These are phyloP conservation scores for Branchinecta sandiegonensis DNA, from an alignment of 2,888 invertebrate species.

Conservation along the genomic window DNA sequence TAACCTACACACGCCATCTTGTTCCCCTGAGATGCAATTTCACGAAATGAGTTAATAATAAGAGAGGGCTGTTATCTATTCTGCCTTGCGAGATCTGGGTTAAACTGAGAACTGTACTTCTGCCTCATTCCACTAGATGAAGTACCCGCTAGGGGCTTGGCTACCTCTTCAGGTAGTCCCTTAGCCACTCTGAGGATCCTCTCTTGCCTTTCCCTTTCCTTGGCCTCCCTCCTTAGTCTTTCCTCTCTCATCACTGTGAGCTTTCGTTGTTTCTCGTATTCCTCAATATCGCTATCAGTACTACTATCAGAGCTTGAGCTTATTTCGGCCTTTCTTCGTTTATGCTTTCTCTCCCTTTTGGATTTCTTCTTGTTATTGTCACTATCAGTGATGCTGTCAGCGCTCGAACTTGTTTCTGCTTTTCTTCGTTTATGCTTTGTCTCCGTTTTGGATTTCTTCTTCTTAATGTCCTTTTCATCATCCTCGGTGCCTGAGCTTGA, in stretches of 20 bases:
- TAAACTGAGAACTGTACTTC: conserved; percentile 92
- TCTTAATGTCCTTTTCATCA: conserved; percentile 31
- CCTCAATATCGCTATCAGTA: conserved; percentile 31
- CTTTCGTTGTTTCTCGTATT: conserved; percentile 34
- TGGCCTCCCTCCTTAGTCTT: conserved; percentile 60
- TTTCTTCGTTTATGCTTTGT: conserved; percentile 28
- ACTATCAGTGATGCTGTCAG: conserved; percentile 26
- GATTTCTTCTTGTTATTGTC: conserved; percentile 30
- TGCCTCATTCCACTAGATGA: conserved; percentile 10
- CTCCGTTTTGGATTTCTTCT: conserved; percentile 27
- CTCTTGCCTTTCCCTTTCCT: conserved; percentile 57
- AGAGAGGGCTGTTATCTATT: conserved; percentile 26
- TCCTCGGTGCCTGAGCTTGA: conserved; percentile 28
- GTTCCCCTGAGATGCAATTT: no score
- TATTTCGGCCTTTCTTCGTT: conserved; percentile 32
- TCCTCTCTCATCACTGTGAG: conserved; percentile 57
- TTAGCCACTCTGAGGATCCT: conserved; percentile 52
- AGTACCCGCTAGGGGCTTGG: not conserved
- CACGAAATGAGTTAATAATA: no score
- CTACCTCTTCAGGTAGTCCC: conserved; percentile 34
- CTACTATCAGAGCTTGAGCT: conserved; percentile 16
- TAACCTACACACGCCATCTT: no score
- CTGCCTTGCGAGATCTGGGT: conserved; percentile 48
- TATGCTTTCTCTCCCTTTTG: conserved; percentile 27
- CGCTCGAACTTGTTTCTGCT: conserved; percentile 31